A percentile compares a stretch with the other conserved stretches of the same genome.
Conservation (phyloP, 2,888 invertebrate genomes). For the Cryptocephalus primarius region DNA sequence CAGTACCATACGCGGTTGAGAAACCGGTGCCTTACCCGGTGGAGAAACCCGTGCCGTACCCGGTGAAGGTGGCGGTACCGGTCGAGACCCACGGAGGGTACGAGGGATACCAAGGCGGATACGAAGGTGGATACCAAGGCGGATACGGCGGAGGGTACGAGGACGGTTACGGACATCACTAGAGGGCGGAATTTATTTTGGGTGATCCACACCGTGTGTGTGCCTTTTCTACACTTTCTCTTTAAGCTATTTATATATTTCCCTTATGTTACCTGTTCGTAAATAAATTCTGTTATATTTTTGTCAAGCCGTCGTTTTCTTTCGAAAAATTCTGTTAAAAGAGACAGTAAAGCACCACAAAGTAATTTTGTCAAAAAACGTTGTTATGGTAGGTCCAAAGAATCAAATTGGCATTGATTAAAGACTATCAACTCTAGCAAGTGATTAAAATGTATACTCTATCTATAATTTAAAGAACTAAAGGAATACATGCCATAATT, state of each 20-base stretch:
- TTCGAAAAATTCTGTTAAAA: too few species aligned
- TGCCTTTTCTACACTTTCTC: conserved; percentile 16
- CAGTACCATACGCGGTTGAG: conserved; percentile 46
- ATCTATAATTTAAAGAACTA: too few species aligned
- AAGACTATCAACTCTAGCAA: too few species aligned
- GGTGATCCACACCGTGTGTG: conserved; percentile 28
- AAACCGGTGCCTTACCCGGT: conserved; percentile 58
- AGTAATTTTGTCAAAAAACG: too few species aligned
- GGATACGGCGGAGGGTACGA: conserved; percentile 22
- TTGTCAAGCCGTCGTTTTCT: conserved; percentile 12
- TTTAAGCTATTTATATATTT: conserved; percentile 22
- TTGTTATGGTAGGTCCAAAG: too few species aligned
- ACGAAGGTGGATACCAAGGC: conserved; percentile 18
- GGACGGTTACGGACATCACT: conserved; percentile 20
- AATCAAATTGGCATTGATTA: too few species aligned
- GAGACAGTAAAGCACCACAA: too few species aligned
- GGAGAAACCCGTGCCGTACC: conserved; percentile 48
- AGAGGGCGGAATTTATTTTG: conserved; percentile 6
- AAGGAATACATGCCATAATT: too few species aligned
- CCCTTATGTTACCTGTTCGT: conserved; percentile 16
- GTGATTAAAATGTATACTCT: too few species aligned
- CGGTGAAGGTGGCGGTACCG: conserved; percentile 51
- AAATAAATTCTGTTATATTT: conserved; percentile 24
- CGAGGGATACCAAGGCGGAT: conserved; percentile 16
- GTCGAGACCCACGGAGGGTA: conserved; percentile 19